phyloP scores from a whole-genome alignment of 2,888 invertebrate genomes.

The Eristalinus sepulchralis region DNA sequence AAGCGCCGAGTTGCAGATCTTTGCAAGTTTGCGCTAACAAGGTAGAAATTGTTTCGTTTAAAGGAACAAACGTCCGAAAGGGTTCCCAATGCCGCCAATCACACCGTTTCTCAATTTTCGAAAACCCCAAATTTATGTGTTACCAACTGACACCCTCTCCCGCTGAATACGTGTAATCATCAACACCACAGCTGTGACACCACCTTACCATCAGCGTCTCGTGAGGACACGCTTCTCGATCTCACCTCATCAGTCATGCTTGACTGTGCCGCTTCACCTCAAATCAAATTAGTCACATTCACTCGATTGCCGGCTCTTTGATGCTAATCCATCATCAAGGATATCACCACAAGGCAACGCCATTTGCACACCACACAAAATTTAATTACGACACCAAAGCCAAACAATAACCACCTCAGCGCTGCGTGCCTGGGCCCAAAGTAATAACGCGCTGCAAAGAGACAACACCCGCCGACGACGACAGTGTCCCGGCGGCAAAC shows the following conservation, averaged over 20 bases:
- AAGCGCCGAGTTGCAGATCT: not conserved
- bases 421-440: not conserved
- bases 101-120: too few species aligned
- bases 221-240: not conserved
- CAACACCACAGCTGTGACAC: not conserved
- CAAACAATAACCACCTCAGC: not conserved
- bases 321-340: conserved; percentile 11
- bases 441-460: conserved; percentile 4
- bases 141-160: too few species aligned
- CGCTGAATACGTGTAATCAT: not conserved
- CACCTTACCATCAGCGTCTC: not conserved
- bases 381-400: conserved; percentile 20
- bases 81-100: too few species aligned
- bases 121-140: too few species aligned
- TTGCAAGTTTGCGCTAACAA: too few species aligned
- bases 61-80: too few species aligned
- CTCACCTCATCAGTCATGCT: not conserved
- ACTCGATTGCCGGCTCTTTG: conserved; percentile 11
- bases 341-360: not conserved
- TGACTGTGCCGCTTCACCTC: not conserved
- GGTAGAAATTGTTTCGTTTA: too few species aligned
- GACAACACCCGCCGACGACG: not conserved
- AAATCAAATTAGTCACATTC: conserved; percentile 16
- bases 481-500: not conserved
- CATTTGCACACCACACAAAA: not conserved